Percentiles rank a stretch among this genome's conserved stretches.
Evolutionary conservation across 2,113 vertebrate genomes (phyloP).

Genomic region (Stomatorhinus ivindoensis): DNA sequence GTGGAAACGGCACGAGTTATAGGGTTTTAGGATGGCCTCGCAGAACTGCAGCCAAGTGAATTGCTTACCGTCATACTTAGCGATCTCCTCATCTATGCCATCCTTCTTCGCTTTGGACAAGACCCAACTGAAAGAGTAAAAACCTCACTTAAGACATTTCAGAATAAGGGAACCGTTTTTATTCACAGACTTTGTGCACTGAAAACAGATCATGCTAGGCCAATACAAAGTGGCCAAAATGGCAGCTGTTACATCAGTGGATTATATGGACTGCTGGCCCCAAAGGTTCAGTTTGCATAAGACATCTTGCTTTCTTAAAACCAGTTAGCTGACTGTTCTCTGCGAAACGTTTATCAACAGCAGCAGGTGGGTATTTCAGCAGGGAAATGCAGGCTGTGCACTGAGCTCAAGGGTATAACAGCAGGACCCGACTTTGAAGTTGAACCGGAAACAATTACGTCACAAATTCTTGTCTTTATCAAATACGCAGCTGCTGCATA

Average conservation of each 20-base stretch:
- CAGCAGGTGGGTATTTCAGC: not conserved
- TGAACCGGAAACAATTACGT: not conserved
- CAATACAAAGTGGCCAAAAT: not conserved
- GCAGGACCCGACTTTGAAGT: not conserved
- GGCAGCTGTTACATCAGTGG: not conserved
- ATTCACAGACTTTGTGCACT: not conserved
- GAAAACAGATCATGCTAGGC: not conserved
- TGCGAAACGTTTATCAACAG: not conserved
- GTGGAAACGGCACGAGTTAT: not conserved
- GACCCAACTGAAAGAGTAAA: slow-evolving; percentile 72
- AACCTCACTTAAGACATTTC: not conserved
- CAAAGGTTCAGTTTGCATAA: not conserved
- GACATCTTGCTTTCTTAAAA: not conserved
- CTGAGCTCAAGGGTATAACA: not conserved
- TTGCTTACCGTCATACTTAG: slow-evolving; percentile 88
- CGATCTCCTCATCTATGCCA: slow-evolving; percentile 87
- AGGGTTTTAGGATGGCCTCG: not conserved
- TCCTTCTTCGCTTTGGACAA: slow-evolving; percentile 94
- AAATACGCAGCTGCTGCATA: not conserved
- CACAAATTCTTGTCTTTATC: not conserved
- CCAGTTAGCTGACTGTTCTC: not conserved
- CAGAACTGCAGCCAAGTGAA: too few species aligned
- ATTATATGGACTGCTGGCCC: not conserved
- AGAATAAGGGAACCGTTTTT: not conserved
- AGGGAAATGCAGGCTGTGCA: not conserved